These are phyloP conservation scores for Chloropsis cyanopogon DNA, from an alignment of 2,113 vertebrate species.

Conservation along the genomic window DNA sequence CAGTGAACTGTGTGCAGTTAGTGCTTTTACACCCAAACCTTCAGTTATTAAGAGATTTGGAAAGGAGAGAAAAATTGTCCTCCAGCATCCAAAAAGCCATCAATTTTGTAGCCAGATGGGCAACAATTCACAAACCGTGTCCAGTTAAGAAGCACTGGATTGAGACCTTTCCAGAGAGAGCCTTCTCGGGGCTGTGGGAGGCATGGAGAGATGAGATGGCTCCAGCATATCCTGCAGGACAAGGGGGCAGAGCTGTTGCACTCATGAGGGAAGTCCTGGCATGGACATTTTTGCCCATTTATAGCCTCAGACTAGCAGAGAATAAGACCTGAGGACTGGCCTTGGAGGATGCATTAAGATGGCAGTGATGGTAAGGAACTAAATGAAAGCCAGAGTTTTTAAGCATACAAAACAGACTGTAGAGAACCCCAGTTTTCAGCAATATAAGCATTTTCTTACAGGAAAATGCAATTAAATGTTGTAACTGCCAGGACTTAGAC, in stretches of 20 bases:
- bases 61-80: slow-evolving; percentile 7
- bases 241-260: background rate
- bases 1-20: background rate
- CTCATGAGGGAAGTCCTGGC: background rate
- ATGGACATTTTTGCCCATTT: background rate
- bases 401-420: background rate
- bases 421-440: background rate
- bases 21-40: slow-evolving; percentile 19
- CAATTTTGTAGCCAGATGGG: background rate
- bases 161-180: background rate
- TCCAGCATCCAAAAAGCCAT: background rate
- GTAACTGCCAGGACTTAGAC: background rate
- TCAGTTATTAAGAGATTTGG: slow-evolving; percentile 27
- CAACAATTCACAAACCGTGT: background rate
- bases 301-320: accelerated
- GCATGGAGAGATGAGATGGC: background rate
- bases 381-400: background rate
- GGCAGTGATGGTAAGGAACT: background rate
- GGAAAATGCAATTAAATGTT: background rate
- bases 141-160: background rate
- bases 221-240: background rate
- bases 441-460: slow-evolving; percentile 29
- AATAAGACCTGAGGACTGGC: background rate
- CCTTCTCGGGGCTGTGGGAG: background rate
- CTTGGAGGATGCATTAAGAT: background rate